Evolutionary conservation across 2,113 vertebrate species (phyloP).

Genomic region (Mungos mungo): DNA sequence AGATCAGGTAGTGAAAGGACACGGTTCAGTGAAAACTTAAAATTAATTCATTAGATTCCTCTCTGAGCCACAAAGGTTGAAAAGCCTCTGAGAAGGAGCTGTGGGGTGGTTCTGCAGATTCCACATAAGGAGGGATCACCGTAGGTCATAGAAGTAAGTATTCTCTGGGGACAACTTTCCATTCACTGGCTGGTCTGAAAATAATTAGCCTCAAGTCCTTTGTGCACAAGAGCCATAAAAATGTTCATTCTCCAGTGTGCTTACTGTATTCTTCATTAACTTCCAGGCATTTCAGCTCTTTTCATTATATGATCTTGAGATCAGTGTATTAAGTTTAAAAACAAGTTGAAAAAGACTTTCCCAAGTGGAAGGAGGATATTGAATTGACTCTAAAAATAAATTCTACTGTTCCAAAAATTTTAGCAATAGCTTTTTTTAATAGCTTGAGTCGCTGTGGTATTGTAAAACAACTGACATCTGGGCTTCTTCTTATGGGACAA

Average conservation of each 20-base stretch:
- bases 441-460: background rate
- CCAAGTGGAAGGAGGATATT: background rate
- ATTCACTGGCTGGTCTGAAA: background rate
- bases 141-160: background rate
- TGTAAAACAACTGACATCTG: background rate
- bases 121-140: background rate
- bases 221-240: background rate
- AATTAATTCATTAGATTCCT: slow-evolving; percentile 51
- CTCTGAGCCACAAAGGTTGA: background rate
- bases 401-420: background rate
- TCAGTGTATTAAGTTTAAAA: slow-evolving; percentile 11
- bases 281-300: slow-evolving; percentile 23
- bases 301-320: slow-evolving; percentile 43
- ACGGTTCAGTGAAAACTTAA: slow-evolving; percentile 17
- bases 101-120: background rate
- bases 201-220: slow-evolving; percentile 55
- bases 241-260: background rate
- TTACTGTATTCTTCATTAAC: slow-evolving; percentile 49
- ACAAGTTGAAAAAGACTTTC: background rate
- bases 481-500: background rate
- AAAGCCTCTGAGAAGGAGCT: background rate
- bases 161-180: slow-evolving; percentile 11
- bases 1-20: background rate
- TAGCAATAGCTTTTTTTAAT: background rate
- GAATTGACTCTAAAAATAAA: slow-evolving; percentile 37